phyloP scores from a whole-genome alignment of 2,888 invertebrate genomes.

The Salpingus planirostris region DNA sequence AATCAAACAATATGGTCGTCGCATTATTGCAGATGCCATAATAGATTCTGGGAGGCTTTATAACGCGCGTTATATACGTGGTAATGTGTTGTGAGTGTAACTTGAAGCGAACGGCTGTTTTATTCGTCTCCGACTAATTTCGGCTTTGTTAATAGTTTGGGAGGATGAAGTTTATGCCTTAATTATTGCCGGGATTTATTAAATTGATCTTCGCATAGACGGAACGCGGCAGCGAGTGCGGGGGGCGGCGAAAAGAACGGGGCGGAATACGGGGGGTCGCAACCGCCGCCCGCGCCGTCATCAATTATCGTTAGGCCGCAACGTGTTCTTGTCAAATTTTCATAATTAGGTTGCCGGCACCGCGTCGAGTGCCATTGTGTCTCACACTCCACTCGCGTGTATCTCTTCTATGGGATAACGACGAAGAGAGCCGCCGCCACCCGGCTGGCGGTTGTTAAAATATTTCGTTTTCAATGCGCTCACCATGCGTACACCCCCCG shows the following conservation, averaged over 20 bases:
- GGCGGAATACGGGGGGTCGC: constrained; percentile 4
- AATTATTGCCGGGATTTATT: constrained; percentile 38
- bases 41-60: constrained; percentile 24
- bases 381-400: too few relatives aligned
- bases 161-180: constrained; percentile 37
- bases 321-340: constrained; percentile 41
- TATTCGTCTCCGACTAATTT: constrained; percentile 34
- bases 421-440: too few relatives aligned
- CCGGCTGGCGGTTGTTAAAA: constrained; percentile 29
- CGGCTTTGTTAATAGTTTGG: constrained; percentile 38
- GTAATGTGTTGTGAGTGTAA: constrained; percentile 28
- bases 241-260: constrained; percentile 29
- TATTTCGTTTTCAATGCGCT: constrained; percentile 19
- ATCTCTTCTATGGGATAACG: constrained; percentile 27
- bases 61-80: constrained; percentile 17
- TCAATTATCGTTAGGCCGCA: constrained; percentile 39
- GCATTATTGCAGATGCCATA: constrained; percentile 28
- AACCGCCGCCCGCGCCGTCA: constrained; percentile 19
- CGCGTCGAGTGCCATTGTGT: constrained; percentile 36
- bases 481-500: constrained; percentile 13
- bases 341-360: constrained; percentile 38
- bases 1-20: constrained; percentile 21
- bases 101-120: constrained; percentile 31
- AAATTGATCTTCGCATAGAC: constrained; percentile 33
- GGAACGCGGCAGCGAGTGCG: too few relatives aligned